These are phyloP conservation scores for Heteromurus nitidus DNA, from an alignment of 2,888 invertebrate genomes.

Conservation along the genomic window DNA sequence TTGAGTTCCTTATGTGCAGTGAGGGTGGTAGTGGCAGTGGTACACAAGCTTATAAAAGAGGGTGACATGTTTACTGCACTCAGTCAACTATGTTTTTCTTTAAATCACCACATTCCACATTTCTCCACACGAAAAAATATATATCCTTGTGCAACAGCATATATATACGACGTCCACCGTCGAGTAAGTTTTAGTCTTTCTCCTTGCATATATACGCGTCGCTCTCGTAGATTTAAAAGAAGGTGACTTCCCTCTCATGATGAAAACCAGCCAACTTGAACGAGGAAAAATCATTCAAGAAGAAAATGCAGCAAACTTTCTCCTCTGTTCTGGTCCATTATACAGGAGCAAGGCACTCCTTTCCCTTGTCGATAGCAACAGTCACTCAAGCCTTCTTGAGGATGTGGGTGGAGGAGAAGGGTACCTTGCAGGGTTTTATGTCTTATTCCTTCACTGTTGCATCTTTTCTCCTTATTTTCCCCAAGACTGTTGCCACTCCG, in stretches of 20 bases:
- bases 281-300: slow-evolving; percentile 66
- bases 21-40: too few relatives aligned
- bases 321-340: slow-evolving; percentile 66
- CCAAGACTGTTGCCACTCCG: slow-evolving; percentile 5
- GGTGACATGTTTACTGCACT: slow-evolving; percentile 30
- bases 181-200: too few relatives aligned
- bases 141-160: too few relatives aligned
- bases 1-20: background rate
- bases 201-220: too few relatives aligned
- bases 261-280: slow-evolving; percentile 66
- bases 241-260: slow-evolving; percentile 53
- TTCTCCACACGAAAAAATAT: too few relatives aligned
- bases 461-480: slow-evolving; percentile 2
- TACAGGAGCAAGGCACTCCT: slow-evolving; percentile 10
- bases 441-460: slow-evolving; percentile 15
- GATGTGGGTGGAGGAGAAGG: background rate
- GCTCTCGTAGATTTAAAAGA: too few relatives aligned
- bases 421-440: background rate
- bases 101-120: slow-evolving; percentile 49
- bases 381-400: slow-evolving; percentile 23
- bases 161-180: too few relatives aligned
- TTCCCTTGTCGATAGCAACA: slow-evolving; percentile 43
- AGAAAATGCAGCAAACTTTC: slow-evolving; percentile 68
- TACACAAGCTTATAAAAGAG: background rate
- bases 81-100: slow-evolving; percentile 24